Percentiles rank a stretch among this genome's conserved stretches.
Conservation (phyloP, 1,140 invertebrate genomes). For the Agrypnia vestita region DNA sequence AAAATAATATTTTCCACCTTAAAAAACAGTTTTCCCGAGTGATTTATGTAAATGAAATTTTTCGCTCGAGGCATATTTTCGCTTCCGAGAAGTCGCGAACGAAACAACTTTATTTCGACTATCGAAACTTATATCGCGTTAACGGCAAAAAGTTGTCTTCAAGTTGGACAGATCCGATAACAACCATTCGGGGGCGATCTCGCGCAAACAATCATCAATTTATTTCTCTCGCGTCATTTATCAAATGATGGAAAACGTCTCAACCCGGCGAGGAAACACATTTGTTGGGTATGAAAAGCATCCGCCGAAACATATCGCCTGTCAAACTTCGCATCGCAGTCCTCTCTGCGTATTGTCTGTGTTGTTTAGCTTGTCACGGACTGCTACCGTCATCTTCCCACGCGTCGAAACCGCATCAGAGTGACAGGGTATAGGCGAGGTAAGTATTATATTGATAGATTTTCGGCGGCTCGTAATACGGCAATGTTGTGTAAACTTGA, state of each 20-base stretch:
- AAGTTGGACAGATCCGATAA: conserved; percentile 6
- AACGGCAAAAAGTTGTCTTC: neutral
- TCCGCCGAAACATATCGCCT: neutral
- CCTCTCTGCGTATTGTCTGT: neutral
- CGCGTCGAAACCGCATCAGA: too few relatives aligned
- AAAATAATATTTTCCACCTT: too few relatives aligned
- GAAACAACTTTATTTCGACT: too few relatives aligned
- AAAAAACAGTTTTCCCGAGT: too few relatives aligned
- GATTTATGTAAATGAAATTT: neutral
- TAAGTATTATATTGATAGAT: too few relatives aligned
- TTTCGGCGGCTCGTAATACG: too few relatives aligned
- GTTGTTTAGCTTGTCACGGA: too few relatives aligned
- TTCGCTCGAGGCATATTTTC: neutral
- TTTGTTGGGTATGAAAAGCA: neutral
- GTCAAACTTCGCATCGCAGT: neutral
- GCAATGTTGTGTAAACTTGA: too few relatives aligned
- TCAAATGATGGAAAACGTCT: too few relatives aligned
- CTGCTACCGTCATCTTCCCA: too few relatives aligned
- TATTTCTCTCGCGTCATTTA: neutral
- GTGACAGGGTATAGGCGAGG: too few relatives aligned
- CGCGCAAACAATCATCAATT: neutral
- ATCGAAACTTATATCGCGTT: too few relatives aligned
- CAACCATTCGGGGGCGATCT: neutral
- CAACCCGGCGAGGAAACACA: neutral
- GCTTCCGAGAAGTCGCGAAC: neutral